phyloP scores from a whole-genome alignment of 2,113 vertebrate genomes.

The Megatriorchis doriae region DNA sequence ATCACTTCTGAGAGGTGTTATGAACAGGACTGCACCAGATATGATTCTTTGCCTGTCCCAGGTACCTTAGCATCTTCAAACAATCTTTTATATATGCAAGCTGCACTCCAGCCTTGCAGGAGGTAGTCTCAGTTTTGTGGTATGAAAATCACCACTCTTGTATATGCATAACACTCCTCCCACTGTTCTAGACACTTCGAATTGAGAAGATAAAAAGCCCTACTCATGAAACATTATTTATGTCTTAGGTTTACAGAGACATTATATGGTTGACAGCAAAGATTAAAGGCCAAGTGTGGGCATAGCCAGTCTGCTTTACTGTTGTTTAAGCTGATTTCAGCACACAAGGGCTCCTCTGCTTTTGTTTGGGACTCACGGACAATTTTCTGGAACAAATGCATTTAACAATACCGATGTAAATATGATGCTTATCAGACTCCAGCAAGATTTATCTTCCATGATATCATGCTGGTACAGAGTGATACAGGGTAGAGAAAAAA shows the following conservation, averaged over 20 bases:
- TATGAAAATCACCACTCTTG: not conserved
- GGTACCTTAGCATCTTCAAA: not conserved
- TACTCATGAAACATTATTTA: not conserved
- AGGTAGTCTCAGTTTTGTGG: not conserved
- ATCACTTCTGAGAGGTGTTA: not conserved
- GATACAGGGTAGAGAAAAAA: not conserved
- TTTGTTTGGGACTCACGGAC: not conserved
- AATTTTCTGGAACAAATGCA: not conserved
- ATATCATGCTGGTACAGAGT: not conserved
- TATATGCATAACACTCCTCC: not conserved
- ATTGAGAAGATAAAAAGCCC: not conserved
- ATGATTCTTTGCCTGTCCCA: not conserved
- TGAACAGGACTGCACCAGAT: not conserved
- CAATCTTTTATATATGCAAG: not conserved
- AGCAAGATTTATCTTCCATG: not conserved
- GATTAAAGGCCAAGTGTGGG: not conserved
- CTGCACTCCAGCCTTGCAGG: not conserved
- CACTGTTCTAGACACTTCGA: not conserved
- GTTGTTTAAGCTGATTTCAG: not conserved
- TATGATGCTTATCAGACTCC: not conserved
- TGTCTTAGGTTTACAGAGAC: not conserved
- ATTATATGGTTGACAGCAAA: not conserved
- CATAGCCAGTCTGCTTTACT: not conserved
- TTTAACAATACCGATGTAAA: fast-evolving
- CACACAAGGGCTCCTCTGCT: not conserved